A percentile compares a stretch with the other conserved stretches of the same genome.
phyloP scores from a whole-genome alignment of 2,113 vertebrate genomes.

The Gallinago jamesoni region DNA sequence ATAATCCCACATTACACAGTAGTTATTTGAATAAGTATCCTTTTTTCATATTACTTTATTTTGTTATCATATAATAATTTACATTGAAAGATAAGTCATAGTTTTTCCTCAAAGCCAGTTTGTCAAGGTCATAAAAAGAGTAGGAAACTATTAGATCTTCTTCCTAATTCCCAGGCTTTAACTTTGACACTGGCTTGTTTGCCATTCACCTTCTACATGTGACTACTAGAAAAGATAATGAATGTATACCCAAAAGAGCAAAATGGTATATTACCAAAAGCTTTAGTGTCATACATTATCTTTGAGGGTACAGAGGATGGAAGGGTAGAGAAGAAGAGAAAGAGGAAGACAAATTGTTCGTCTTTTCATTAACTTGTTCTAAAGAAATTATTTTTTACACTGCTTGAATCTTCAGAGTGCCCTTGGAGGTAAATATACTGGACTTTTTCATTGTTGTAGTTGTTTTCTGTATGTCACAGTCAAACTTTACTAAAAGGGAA shows the following conservation, averaged over 20 bases:
- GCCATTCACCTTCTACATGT: not conserved
- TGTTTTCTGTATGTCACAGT: not conserved
- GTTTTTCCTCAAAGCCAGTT: not conserved
- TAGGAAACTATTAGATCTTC: not conserved
- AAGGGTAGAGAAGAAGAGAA: not conserved
- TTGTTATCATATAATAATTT: not conserved
- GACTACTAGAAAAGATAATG: not conserved
- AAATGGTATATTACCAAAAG: not conserved
- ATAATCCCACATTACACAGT: not conserved
- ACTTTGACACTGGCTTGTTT: not conserved
- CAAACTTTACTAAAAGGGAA: not conserved
- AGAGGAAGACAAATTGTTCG: not conserved
- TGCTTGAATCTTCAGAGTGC: not conserved
- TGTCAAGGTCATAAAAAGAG: not conserved
- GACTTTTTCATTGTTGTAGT: not conserved
- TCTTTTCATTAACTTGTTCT: not conserved
- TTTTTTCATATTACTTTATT: not conserved
- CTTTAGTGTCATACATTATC: not conserved
- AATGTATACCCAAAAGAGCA: not conserved
- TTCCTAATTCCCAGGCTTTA: not conserved
- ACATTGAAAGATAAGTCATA: not conserved
- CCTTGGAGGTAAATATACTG: conserved; percentile 7
- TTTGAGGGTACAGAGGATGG: not conserved
- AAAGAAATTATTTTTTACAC: not conserved
- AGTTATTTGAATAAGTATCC: not conserved